Percentiles rank a stretch among this genome's conserved stretches.
These are phyloP conservation scores for Strix uralensis DNA, from an alignment of 2,113 vertebrate species.

Conservation along the genomic window DNA sequence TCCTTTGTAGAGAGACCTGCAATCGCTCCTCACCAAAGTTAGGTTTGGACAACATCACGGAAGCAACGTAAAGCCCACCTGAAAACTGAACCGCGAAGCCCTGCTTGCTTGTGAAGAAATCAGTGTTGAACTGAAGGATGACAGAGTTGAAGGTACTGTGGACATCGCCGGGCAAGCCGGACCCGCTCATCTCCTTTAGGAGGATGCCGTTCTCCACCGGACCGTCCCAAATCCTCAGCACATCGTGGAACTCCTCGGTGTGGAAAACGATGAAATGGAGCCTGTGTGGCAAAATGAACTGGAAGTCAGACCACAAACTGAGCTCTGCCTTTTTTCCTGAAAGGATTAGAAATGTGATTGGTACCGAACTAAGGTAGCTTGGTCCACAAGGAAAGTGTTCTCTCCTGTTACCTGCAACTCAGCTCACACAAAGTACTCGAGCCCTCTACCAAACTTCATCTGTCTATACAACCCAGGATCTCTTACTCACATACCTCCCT, in stretches of 20 bases:
- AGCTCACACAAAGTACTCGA: neutral
- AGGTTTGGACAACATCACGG: neutral
- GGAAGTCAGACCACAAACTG: neutral
- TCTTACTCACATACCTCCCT: neutral
- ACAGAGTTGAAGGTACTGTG: slow-evolving; percentile 95
- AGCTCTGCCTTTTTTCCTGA: neutral
- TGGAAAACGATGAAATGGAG: slow-evolving; percentile 97
- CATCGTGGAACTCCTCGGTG: slow-evolving; percentile 94
- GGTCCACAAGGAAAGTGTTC: neutral
- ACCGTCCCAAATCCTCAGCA: slow-evolving; percentile 95
- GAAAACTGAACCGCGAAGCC: slow-evolving; percentile 96
- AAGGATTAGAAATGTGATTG: neutral
- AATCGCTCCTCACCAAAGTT: neutral
- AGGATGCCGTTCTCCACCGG: slow-evolving; percentile 92
- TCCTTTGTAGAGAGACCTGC: neutral
- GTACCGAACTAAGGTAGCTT: too few species aligned
- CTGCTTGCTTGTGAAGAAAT: slow-evolving; percentile 99
- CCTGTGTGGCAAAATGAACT: slow-evolving; percentile 52
- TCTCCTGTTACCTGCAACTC: neutral
- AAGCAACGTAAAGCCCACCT: slow-evolving; percentile 64
- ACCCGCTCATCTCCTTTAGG: slow-evolving; percentile 89
- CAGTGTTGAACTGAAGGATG: slow-evolving; percentile 94
- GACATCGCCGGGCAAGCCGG: slow-evolving; percentile 80
- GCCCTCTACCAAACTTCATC: neutral
- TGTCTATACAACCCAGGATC: neutral